These are phyloP conservation scores for Yoshiicerus persimilis DNA, from an alignment of 1,140 invertebrate species.

Conservation along the genomic window DNA sequence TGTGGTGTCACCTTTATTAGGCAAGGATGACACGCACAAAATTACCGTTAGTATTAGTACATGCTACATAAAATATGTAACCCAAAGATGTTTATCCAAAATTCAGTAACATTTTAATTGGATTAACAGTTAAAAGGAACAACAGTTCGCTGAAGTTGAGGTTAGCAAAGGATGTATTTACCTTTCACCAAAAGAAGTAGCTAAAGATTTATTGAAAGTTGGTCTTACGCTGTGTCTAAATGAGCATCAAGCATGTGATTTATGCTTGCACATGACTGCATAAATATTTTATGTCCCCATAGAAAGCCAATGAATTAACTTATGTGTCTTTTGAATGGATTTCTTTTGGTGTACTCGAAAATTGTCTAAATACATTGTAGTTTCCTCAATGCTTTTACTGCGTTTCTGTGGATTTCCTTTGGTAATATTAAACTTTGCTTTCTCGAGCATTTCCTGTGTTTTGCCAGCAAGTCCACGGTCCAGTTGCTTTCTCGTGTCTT, in stretches of 20 bases:
- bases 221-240: neutral
- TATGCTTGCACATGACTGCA: neutral
- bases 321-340: neutral
- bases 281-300: neutral
- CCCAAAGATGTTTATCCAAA: too few relatives aligned
- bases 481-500: neutral
- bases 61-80: too few relatives aligned
- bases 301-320: neutral
- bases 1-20: too few relatives aligned
- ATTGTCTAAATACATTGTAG: conserved; percentile 15
- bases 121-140: too few relatives aligned
- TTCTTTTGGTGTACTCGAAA: neutral
- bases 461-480: conserved; percentile 10
- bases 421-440: conserved; percentile 18
- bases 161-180: too few relatives aligned
- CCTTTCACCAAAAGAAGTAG: too few relatives aligned
- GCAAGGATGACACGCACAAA: too few relatives aligned
- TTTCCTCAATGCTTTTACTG: neutral
- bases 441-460: conserved; percentile 8
- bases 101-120: too few relatives aligned
- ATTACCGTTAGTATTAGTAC: too few relatives aligned
- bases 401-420: conserved; percentile 6
- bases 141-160: too few relatives aligned
- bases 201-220: too few relatives aligned
- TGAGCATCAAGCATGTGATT: neutral